These are phyloP conservation scores for Osmerus eperlanus DNA, from an alignment of 2,113 vertebrate species.

Conservation along the genomic window DNA sequence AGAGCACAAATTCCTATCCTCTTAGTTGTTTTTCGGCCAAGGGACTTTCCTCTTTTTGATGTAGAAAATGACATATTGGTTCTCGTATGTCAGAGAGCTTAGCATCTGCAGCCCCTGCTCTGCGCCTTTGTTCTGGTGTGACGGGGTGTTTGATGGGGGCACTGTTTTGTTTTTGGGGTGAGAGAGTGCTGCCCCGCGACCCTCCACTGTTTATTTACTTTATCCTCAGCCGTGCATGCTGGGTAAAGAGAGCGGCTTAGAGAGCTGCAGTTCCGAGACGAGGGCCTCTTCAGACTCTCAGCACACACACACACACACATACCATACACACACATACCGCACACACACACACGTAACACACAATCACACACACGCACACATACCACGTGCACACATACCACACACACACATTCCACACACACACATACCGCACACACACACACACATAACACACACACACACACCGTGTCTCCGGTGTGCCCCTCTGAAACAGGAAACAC, in stretches of 20 bases:
- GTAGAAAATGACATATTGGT: constrained; percentile 60
- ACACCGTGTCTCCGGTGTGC: constrained; percentile 53
- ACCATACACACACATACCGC: constrained; percentile 9
- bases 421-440: constrained; percentile 26
- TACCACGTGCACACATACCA: constrained; percentile 20
- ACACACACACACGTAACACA: constrained; percentile 28
- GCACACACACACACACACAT: constrained; percentile 11
- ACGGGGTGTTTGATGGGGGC: constrained; percentile 73
- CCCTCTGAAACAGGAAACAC: constrained; percentile 66
- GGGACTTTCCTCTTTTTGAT: constrained; percentile 39
- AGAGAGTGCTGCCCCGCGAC: constrained; percentile 72
- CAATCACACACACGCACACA: constrained; percentile 16
- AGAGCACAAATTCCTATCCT: constrained; percentile 22
- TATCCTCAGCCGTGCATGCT: constrained; percentile 73
- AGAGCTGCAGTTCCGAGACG: constrained; percentile 48
- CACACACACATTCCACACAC: not conserved
- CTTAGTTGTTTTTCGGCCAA: constrained; percentile 49
- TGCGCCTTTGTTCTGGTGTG: constrained; percentile 69
- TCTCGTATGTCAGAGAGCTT: constrained; percentile 64
- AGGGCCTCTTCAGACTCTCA: constrained; percentile 36
- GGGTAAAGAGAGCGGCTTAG: constrained; percentile 65
- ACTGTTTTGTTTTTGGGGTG: constrained; percentile 75
- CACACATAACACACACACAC: not conserved
- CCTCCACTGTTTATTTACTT: constrained; percentile 80
- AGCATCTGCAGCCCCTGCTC: constrained; percentile 52